Conservation (phyloP, 2,797 vertebrate species). For the Argya squamiceps region DNA sequence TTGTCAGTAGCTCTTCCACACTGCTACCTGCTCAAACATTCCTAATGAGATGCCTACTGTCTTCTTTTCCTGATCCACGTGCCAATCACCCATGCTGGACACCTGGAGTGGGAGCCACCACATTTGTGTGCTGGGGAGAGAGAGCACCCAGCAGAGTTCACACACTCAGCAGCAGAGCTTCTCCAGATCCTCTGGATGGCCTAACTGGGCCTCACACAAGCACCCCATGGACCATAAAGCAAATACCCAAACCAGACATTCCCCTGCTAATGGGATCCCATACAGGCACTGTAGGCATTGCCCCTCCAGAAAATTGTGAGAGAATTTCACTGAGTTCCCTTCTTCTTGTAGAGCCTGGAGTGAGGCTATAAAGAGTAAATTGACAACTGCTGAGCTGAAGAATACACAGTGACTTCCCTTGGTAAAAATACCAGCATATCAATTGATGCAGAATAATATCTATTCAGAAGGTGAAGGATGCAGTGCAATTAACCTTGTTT, state of each 20-base stretch:
- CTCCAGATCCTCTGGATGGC: not conserved
- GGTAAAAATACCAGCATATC: not conserved
- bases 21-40: not conserved
- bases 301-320: not conserved
- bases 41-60: not conserved
- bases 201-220: accelerated
- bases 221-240: not conserved
- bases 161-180: not conserved
- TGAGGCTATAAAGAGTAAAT: not conserved
- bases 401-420: not conserved
- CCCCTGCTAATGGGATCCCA: too few species aligned
- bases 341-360: not conserved
- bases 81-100: not conserved
- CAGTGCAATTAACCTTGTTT: not conserved
- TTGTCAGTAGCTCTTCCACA: not conserved
- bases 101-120: not conserved
- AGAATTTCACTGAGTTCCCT: not conserved
- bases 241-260: not conserved
- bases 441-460: not conserved
- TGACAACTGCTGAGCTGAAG: not conserved
- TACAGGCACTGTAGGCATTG: not conserved
- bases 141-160: not conserved
- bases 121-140: not conserved
- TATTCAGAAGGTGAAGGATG: not conserved
- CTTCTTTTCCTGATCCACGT: not conserved